phyloP scores from a whole-genome alignment of 2,797 vertebrate species.

The Bradypodion pumilum region DNA sequence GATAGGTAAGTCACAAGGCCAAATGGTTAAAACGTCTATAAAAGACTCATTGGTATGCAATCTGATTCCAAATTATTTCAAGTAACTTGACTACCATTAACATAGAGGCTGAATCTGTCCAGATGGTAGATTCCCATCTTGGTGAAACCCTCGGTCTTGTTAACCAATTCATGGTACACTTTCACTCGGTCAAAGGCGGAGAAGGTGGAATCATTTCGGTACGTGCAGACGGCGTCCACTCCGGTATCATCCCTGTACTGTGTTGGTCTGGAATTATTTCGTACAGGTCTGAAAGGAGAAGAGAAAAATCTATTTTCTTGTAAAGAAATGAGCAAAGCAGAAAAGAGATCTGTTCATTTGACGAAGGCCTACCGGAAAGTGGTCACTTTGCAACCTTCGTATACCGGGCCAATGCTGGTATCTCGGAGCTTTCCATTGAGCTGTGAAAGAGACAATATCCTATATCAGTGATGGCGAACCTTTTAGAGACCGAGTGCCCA shows the following conservation, averaged over 20 bases:
- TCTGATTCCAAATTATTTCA: neutral
- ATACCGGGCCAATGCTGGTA: conserved; percentile 44
- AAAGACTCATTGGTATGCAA: neutral
- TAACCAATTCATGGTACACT: conserved; percentile 68
- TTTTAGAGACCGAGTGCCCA: no score
- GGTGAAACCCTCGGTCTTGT: conserved; percentile 58
- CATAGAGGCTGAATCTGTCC: conserved; percentile 70
- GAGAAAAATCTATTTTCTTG: neutral
- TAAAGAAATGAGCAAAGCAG: neutral
- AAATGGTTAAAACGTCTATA: no score
- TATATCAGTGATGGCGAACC: no score
- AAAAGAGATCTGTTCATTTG: no score
- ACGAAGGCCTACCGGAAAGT: neutral
- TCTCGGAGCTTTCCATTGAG: conserved; percentile 38
- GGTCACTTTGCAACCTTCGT: conserved; percentile 30
- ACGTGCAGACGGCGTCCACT: conserved; percentile 68
- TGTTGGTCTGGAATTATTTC: conserved; percentile 1
- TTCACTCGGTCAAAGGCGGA: conserved; percentile 39
- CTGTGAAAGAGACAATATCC: conserved; percentile 34
- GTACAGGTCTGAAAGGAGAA: conserved; percentile 57
- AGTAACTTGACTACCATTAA: conserved; percentile 64
- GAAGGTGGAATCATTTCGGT: conserved; percentile 17
- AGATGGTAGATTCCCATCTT: conserved; percentile 68
- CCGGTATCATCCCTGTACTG: conserved; percentile 48
- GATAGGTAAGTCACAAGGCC: no score